These are phyloP conservation scores for Hormiphora californensis DNA, from an alignment of 37 sponge, comb jelly and placozoan genomes.

Conservation along the genomic window DNA sequence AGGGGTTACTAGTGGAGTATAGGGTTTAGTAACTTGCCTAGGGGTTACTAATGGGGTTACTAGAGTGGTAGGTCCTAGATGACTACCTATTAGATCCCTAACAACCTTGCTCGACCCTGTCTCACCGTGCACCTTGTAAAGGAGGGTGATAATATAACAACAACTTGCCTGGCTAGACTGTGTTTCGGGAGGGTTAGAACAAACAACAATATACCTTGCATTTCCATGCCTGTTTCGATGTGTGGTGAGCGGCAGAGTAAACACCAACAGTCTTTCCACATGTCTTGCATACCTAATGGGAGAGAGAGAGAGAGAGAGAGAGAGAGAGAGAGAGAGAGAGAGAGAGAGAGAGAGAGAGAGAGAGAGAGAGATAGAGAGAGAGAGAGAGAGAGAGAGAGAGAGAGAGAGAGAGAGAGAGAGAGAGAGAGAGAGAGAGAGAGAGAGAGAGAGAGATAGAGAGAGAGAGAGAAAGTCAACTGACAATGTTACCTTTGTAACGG, in stretches of 20 bases:
- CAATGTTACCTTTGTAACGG: constrained; percentile 61
- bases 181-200: background rate
- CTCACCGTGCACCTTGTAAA: background rate
- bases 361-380: too few species aligned
- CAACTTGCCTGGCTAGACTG: too few species aligned
- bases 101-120: background rate
- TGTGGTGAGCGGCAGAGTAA: constrained; percentile 10
- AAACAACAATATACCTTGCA: background rate
- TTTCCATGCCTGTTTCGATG: constrained; percentile 46
- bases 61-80: constrained; percentile 51
- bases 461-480: too few species aligned
- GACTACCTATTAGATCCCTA: background rate
- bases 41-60: background rate
- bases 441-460: too few species aligned
- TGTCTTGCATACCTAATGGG: constrained; percentile 60
- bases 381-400: too few species aligned
- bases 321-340: too few species aligned
- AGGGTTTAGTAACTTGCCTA: background rate
- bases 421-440: too few species aligned
- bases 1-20: constrained; percentile 40
- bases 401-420: too few species aligned
- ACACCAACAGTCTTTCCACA: constrained; percentile 69
- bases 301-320: too few species aligned
- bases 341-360: too few species aligned
- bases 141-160: too few species aligned